These are phyloP conservation scores for Pantherophis guttatus DNA, from an alignment of 2,113 vertebrate species.

Conservation along the genomic window DNA sequence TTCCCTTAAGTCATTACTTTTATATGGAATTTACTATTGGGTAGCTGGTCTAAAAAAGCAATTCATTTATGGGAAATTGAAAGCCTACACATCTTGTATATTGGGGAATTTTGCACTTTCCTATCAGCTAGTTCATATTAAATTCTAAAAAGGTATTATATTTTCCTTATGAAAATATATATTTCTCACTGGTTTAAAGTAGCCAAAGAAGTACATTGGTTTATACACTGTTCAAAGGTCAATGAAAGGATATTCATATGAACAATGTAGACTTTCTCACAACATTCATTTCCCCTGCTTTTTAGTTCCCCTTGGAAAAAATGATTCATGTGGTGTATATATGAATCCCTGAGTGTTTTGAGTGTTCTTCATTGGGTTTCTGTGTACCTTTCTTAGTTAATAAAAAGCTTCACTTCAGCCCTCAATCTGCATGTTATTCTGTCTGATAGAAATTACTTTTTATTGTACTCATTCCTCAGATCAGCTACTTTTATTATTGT, in stretches of 20 bases:
- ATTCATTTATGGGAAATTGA: slow-evolving; percentile 24
- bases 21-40: slow-evolving; percentile 28
- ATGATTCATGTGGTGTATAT: slow-evolving; percentile 24
- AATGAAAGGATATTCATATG: slow-evolving; percentile 41
- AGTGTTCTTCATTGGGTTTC: neutral
- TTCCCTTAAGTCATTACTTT: slow-evolving; percentile 28
- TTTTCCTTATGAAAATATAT: neutral
- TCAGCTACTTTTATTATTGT: slow-evolving; percentile 54
- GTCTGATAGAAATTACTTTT: slow-evolving; percentile 53
- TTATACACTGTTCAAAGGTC: slow-evolving; percentile 36
- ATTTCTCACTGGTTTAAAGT: slow-evolving; percentile 31
- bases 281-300: neutral
- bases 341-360: neutral
- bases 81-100: slow-evolving; percentile 19
- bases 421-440: slow-evolving; percentile 51
- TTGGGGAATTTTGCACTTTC: slow-evolving; percentile 17
- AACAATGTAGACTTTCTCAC: neutral
- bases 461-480: slow-evolving; percentile 36
- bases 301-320: slow-evolving; percentile 19
- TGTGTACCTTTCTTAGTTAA: slow-evolving; percentile 8
- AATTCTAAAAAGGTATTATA: slow-evolving; percentile 19
- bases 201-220: slow-evolving; percentile 30
- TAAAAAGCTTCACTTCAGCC: slow-evolving; percentile 27
- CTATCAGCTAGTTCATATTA: slow-evolving; percentile 25
- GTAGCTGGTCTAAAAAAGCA: slow-evolving; percentile 25